Evolutionary conservation across 2,888 invertebrate genomes (phyloP).

Genomic region (Cantharis nigra): DNA sequence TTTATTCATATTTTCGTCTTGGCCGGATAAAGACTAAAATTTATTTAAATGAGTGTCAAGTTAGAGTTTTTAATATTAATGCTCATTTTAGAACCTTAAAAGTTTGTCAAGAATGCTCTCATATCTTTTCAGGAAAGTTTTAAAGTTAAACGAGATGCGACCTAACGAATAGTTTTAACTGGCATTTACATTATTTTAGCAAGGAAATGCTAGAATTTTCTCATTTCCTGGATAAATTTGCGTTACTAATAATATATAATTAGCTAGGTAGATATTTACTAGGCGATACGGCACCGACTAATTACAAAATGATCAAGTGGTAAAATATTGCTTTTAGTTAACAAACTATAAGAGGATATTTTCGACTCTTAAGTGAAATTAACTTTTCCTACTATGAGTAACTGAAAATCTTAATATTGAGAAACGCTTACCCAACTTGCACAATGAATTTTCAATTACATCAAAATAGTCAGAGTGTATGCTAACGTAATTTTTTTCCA

Average conservation of each 20-base stretch:
- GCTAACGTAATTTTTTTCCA: not conserved
- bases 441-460: not conserved
- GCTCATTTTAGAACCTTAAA: slow-evolving; percentile 27
- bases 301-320: not conserved
- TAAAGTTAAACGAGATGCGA: slow-evolving; percentile 14
- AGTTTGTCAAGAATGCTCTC: slow-evolving; percentile 25
- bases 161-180: slow-evolving; percentile 16
- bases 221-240: slow-evolving; percentile 6
- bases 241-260: slow-evolving; percentile 10
- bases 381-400: not conserved
- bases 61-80: slow-evolving; percentile 33
- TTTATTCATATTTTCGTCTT: slow-evolving; percentile 32
- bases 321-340: not conserved
- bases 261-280: not conserved
- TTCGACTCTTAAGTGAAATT: not conserved
- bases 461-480: not conserved
- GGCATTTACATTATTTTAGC: slow-evolving; percentile 17
- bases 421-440: not conserved
- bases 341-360: not conserved
- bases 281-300: not conserved
- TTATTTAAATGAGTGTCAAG: slow-evolving; percentile 36
- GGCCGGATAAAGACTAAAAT: slow-evolving; percentile 29
- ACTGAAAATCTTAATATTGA: not conserved
- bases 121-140: slow-evolving; percentile 11
- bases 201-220: slow-evolving; percentile 1